These are phyloP conservation scores for Chymomyza caudatula DNA, from an alignment of 2,888 invertebrate genomes.

Conservation along the genomic window DNA sequence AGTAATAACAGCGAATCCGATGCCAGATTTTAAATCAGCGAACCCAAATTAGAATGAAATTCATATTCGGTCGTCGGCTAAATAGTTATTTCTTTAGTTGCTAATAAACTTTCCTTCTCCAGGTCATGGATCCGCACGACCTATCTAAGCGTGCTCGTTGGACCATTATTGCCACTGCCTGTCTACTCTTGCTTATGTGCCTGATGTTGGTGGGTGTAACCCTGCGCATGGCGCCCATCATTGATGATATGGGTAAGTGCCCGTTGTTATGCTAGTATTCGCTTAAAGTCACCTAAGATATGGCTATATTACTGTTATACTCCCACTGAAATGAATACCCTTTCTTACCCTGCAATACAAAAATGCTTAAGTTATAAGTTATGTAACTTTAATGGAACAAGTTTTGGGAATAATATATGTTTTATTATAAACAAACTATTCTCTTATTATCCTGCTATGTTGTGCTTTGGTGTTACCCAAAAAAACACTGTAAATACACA, in stretches of 20 bases:
- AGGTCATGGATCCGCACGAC: constrained; percentile 88
- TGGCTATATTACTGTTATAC: background rate
- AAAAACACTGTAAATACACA: background rate
- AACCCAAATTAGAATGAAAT: no score
- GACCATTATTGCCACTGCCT: constrained; percentile 94
- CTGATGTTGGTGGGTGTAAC: constrained; percentile 94
- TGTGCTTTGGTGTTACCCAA: background rate
- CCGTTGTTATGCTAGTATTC: background rate
- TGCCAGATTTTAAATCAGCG: no score
- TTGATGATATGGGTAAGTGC: constrained; percentile 95
- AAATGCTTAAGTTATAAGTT: background rate
- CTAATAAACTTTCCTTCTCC: background rate
- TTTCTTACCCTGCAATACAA: constrained; percentile 53
- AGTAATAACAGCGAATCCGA: no score
- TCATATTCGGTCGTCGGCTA: no score
- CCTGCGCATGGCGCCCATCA: constrained; percentile 94
- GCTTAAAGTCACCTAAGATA: background rate
- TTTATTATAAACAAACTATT: background rate
- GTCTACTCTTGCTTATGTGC: constrained; percentile 91
- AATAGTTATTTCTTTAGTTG: background rate
- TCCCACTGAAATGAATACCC: constrained; percentile 14
- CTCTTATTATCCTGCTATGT: background rate
- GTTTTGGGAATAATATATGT: background rate
- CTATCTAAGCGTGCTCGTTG: constrained; percentile 90
- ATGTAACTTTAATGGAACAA: background rate